Conservation (phyloP, 2,888 invertebrate genomes). For the Capitulum mitella region DNA sequence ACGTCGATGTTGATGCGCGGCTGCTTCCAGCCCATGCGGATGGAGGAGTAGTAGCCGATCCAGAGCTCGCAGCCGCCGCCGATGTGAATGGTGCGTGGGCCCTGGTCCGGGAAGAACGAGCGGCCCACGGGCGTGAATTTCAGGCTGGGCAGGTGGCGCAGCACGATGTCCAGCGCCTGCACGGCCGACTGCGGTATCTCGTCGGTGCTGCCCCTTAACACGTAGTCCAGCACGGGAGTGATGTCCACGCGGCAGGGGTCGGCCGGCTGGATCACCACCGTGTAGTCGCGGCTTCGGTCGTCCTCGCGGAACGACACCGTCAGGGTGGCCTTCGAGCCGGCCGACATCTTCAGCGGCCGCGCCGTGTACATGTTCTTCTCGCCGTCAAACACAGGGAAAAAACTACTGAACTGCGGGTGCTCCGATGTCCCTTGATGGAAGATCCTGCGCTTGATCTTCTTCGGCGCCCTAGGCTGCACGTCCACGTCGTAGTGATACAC, state of each 20-base stretch:
- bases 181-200: slow-evolving; percentile 54
- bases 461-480: neutral
- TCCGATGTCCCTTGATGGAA: neutral
- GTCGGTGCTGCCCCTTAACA: slow-evolving; percentile 42
- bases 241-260: slow-evolving; percentile 27
- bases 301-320: neutral
- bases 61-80: slow-evolving; percentile 22
- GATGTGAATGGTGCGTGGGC: neutral
- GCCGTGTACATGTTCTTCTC: slow-evolving; percentile 33
- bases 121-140: slow-evolving; percentile 57
- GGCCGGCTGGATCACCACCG: slow-evolving; percentile 14
- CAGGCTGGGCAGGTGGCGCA: slow-evolving; percentile 58
- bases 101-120: slow-evolving; percentile 60
- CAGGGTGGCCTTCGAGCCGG: neutral
- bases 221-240: slow-evolving; percentile 25
- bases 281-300: slow-evolving; percentile 23
- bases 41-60: slow-evolving; percentile 24
- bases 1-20: slow-evolving; percentile 21
- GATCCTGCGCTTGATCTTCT: neutral
- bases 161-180: slow-evolving; percentile 77
- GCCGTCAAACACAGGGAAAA: slow-evolving; percentile 33
- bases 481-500: slow-evolving; percentile 15
- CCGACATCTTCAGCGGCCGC: neutral
- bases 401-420: neutral
- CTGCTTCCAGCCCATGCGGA: slow-evolving; percentile 21